Evolutionary conservation across 1,140 invertebrate species (phyloP).

Genomic region (Adelges cooleyi): DNA sequence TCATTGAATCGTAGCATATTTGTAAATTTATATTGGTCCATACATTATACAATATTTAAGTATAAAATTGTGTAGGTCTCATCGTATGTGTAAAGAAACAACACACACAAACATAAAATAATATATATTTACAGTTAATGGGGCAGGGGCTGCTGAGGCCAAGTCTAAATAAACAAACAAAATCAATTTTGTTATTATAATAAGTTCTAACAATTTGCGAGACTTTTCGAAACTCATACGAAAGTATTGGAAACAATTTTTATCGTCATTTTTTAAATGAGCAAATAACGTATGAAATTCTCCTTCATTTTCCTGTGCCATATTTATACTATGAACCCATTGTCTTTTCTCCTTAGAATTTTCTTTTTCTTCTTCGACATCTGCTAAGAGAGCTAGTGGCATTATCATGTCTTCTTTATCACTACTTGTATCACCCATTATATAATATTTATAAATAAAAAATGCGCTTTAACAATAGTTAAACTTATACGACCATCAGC

Average conservation of each 20-base stretch:
- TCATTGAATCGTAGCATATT: too few relatives aligned
- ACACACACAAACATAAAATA: too few relatives aligned
- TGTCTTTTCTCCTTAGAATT: not conserved
- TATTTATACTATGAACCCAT: not conserved
- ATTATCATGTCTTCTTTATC: not conserved
- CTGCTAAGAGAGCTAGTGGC: not conserved
- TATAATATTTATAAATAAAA: not conserved
- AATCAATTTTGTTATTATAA: too few relatives aligned
- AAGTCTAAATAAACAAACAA: too few relatives aligned
- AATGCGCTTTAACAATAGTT: slow-evolving; percentile 33
- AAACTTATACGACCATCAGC: too few relatives aligned
- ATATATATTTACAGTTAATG: too few relatives aligned
- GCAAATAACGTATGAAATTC: not conserved
- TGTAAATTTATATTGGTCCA: too few relatives aligned
- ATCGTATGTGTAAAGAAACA: too few relatives aligned
- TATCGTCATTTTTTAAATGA: not conserved
- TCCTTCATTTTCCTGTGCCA: not conserved
- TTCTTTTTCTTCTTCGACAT: not conserved
- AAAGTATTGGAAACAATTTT: not conserved
- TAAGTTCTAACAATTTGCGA: too few relatives aligned
- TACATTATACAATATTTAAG: too few relatives aligned
- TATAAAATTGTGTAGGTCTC: too few relatives aligned
- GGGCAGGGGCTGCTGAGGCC: too few relatives aligned
- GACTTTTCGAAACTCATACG: not conserved
- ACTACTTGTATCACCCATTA: not conserved